Percentiles rank a stretch among this genome's conserved stretches.
phyloP scores from a whole-genome alignment of 1,140 invertebrate genomes.

The Bombus balteatus region DNA sequence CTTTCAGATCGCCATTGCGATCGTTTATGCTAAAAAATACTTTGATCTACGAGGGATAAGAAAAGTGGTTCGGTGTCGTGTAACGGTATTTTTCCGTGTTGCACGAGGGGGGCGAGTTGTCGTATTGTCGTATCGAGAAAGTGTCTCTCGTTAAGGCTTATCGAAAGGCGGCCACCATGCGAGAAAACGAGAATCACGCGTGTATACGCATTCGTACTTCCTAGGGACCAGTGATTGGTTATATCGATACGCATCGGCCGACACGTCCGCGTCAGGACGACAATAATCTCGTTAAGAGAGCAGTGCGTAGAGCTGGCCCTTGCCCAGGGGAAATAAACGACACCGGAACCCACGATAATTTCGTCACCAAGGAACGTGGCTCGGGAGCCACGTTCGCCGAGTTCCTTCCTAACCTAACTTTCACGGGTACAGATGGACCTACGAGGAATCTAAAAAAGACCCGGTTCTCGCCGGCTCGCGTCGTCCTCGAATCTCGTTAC shows the following conservation, averaged over 20 bases:
- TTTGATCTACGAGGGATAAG: slow-evolving; percentile 47
- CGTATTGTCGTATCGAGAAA: slow-evolving; percentile 54
- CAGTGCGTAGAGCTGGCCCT: slow-evolving; percentile 39
- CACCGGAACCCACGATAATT: slow-evolving; percentile 53
- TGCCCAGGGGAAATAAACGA: slow-evolving; percentile 65
- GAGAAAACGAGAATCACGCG: slow-evolving; percentile 10
- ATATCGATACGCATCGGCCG: slow-evolving; percentile 60
- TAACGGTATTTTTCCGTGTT: slow-evolving; percentile 51
- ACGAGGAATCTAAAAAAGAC: not conserved
- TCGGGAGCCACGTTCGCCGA: not conserved
- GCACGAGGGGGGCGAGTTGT: slow-evolving; percentile 8
- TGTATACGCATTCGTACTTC: slow-evolving; percentile 46
- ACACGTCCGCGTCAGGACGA: slow-evolving; percentile 55
- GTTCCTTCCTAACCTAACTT: not conserved
- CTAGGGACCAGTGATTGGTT: slow-evolving; percentile 55
- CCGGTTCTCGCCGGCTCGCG: not conserved
- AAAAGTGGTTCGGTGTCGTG: not conserved
- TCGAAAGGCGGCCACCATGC: slow-evolving; percentile 25
- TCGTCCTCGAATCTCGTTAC: slow-evolving; percentile 39
- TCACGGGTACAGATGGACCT: not conserved
- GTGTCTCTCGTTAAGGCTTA: slow-evolving; percentile 50
- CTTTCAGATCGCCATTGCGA: not conserved
- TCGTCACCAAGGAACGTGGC: slow-evolving; percentile 56
- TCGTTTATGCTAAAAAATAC: not conserved
- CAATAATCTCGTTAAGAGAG: slow-evolving; percentile 70